These are phyloP conservation scores for Peucedramus taeniatus DNA, from an alignment of 2,113 vertebrate species.

Conservation along the genomic window DNA sequence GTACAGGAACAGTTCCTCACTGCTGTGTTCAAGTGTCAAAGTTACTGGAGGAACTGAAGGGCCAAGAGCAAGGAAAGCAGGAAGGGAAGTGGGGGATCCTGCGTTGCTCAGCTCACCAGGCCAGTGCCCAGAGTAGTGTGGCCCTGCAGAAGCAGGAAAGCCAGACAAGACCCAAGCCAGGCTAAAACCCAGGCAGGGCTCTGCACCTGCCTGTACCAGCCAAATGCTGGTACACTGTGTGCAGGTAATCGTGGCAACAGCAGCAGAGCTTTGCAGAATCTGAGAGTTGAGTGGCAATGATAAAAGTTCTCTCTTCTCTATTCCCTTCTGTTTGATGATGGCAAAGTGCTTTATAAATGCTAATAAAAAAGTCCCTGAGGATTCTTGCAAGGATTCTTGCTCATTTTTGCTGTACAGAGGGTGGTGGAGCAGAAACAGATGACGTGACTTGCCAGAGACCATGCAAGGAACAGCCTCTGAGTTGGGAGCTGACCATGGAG, in stretches of 20 bases:
- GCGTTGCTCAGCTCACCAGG: rapidly evolving
- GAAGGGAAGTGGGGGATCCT: background rate
- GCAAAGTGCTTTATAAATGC: background rate
- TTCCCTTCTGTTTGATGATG: background rate
- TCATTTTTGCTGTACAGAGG: background rate
- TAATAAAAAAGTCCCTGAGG: background rate
- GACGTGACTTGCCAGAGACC: background rate
- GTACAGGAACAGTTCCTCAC: background rate
- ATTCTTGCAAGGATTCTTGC: background rate
- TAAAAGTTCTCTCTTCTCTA: background rate
- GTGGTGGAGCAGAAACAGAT: background rate
- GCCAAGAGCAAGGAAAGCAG: background rate
- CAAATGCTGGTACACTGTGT: rapidly evolving
- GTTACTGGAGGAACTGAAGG: background rate
- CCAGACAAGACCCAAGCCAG: background rate
- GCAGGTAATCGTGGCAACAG: background rate
- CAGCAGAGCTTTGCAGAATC: background rate
- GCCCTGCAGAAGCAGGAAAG: background rate
- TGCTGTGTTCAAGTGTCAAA: background rate
- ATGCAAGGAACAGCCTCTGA: background rate
- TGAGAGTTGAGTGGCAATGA: background rate
- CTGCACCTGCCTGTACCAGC: background rate
- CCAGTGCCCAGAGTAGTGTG: background rate
- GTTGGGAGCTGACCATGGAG: background rate
- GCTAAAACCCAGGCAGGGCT: background rate